Percentiles rank a stretch among this genome's conserved stretches.
phyloP scores from a whole-genome alignment of 2,113 vertebrate genomes.

The Neolamprologus toae region DNA sequence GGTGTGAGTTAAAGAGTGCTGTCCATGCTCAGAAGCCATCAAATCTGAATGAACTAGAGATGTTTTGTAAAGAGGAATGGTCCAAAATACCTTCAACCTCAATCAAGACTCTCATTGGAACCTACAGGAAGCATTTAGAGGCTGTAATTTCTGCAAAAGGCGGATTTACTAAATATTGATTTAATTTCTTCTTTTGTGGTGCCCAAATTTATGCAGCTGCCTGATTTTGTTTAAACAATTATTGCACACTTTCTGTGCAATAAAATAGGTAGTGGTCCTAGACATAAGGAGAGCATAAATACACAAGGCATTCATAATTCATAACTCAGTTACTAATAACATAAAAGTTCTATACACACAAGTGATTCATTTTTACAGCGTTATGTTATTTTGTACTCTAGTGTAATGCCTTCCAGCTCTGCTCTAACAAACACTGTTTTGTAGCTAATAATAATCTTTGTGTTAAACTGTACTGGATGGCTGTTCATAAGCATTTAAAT shows the following conservation, averaged over 20 bases:
- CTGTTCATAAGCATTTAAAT: background rate
- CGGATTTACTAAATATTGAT: background rate
- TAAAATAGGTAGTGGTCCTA: background rate
- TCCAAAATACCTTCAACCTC: background rate
- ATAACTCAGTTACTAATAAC: background rate
- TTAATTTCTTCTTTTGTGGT: background rate
- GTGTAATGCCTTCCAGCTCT: background rate
- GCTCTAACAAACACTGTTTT: background rate
- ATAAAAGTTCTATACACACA: background rate
- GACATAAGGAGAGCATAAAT: background rate
- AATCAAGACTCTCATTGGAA: background rate
- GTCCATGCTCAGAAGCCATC: fast-evolving
- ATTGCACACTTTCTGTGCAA: background rate
- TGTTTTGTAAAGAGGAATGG: background rate
- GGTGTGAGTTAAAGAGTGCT: background rate
- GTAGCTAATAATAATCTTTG: background rate
- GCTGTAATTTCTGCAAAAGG: background rate
- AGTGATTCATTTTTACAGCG: background rate
- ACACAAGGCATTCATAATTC: background rate
- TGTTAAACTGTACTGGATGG: background rate
- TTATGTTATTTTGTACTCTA: background rate
- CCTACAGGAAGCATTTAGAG: background rate
- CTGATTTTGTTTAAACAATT: background rate
- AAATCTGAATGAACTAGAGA: background rate
- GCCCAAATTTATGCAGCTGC: background rate